Conservation (phyloP, 2,888 invertebrate species). For the Chloroclysta siterata region DNA sequence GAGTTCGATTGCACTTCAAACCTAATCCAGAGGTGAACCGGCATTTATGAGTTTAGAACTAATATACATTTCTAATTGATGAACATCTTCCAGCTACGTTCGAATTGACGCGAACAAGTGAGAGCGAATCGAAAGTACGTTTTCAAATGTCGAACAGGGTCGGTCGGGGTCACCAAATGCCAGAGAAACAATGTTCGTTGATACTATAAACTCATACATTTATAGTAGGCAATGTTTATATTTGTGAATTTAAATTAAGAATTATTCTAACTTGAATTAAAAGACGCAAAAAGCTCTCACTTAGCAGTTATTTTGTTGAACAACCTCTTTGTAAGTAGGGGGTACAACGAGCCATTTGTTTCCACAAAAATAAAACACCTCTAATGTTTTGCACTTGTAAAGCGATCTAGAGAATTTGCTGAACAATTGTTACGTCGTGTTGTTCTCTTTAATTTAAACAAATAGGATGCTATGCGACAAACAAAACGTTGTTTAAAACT, state of each 20-base stretch:
- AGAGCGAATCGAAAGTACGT: not conserved
- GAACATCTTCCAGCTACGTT: not conserved
- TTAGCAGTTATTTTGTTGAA: constrained; percentile 12
- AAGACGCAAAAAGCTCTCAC: constrained; percentile 7
- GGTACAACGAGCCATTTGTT: constrained; percentile 50
- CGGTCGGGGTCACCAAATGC: not conserved
- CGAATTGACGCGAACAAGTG: not conserved
- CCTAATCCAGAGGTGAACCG: constrained; percentile 27
- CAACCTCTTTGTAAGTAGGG: constrained; percentile 36
- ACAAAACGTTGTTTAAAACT: constrained; percentile 13
- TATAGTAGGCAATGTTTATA: not conserved
- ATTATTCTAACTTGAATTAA: not conserved
- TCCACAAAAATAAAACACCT: constrained; percentile 39
- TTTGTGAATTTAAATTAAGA: not conserved
- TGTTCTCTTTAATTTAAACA: constrained; percentile 47
- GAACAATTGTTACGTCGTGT: constrained; percentile 44
- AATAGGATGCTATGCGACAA: constrained; percentile 35
- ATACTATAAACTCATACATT: not conserved
- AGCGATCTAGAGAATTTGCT: constrained; percentile 41
- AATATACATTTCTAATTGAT: constrained; percentile 7
- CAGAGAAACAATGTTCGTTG: not conserved
- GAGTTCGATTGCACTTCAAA: constrained; percentile 35
- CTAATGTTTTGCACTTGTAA: constrained; percentile 45
- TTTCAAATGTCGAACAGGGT: not conserved
- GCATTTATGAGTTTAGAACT: constrained; percentile 28